Evolutionary conservation across 2,888 invertebrate species (phyloP), one percentile per base, ranked within the genome.

Genomic region (Trimorus sp.): DNA sequence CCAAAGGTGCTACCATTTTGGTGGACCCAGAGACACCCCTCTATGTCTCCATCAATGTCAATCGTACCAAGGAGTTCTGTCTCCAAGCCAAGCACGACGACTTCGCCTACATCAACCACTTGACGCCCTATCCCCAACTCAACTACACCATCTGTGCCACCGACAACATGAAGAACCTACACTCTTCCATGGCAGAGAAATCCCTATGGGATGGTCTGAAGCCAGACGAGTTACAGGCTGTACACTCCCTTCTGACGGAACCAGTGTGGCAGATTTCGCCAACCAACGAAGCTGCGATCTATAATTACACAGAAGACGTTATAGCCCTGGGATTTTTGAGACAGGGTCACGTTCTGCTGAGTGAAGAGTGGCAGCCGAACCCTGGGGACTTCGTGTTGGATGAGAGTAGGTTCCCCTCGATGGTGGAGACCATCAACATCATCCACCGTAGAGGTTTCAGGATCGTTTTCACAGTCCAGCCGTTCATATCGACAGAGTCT

Each of bases 311-410:
- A 0, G 96, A 97, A 88, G 95, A 96, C 79, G 96, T 97, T 0
- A 96, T 97, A n/a, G 95, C 94, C 16, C 92, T 96, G 74, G 96
- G 95, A 0, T 96, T 96, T 84, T 92, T 97, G 16, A 95, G 96
- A 84, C 95, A 96, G 90, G 97, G 97, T 0, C 96, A 96, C 88
- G 96, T 96, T 0, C 90, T 96, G 4, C 93, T 96, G 0, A 96
- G 96, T 88, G 96, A 96, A 88, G 95, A 95, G 87, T 97, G 97
- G 96, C 97, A 98, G 89, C 94, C 95, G 59, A 94, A 95, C 88
- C 94, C 97, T 16, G 98, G 98, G 0, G 98, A 98, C 91, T 94
- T 98, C 62, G 93, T 94, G 0, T 94, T 98, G n/a, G 97, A 98
- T 90, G 92, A 92, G 0, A 93, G 92, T 38, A 93, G 97, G 76